These are phyloP conservation scores for Corticium candelabrum DNA, from an alignment of 37 sponge, comb jelly and placozoan genomes.

Conservation along the genomic window DNA sequence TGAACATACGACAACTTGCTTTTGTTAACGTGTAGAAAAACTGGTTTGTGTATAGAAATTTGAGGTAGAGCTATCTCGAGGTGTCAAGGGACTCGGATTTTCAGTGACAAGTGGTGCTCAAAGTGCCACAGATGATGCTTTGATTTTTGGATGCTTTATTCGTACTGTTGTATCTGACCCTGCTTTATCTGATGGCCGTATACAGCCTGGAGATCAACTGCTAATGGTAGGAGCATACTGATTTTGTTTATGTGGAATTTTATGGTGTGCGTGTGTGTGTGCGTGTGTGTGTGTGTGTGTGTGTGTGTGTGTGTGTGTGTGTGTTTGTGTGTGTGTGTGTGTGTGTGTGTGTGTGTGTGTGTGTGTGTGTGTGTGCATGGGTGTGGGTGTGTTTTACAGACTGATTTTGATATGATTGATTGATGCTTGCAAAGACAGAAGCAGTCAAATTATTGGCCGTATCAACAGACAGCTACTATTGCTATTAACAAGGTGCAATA, in stretches of 20 bases:
- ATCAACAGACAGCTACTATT: too few species aligned
- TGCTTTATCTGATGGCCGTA: neutral
- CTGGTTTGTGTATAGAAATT: neutral
- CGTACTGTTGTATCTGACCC: neutral
- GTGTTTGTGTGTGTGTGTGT: too few species aligned
- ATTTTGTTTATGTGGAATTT: too few species aligned
- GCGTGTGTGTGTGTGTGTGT: constrained; percentile 2
- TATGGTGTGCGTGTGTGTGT: too few species aligned
- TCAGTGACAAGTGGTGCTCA: neutral
- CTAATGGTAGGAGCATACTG: neutral
- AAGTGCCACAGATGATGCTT: neutral
- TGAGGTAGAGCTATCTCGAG: neutral
- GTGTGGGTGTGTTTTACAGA: too few species aligned
- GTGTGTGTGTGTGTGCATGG: constrained; percentile 1
- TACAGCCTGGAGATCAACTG: neutral
- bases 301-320: too few species aligned
- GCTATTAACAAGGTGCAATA: too few species aligned
- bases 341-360: constrained; percentile 5
- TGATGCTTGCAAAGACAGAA: too few species aligned
- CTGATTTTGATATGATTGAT: too few species aligned
- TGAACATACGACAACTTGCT: too few species aligned
- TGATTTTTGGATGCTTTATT: neutral
- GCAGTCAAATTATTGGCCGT: too few species aligned
- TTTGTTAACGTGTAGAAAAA: too few species aligned
- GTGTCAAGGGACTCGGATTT: neutral